These are phyloP conservation scores for Andrena marginata DNA, from an alignment of 2,888 invertebrate genomes.

Conservation along the genomic window DNA sequence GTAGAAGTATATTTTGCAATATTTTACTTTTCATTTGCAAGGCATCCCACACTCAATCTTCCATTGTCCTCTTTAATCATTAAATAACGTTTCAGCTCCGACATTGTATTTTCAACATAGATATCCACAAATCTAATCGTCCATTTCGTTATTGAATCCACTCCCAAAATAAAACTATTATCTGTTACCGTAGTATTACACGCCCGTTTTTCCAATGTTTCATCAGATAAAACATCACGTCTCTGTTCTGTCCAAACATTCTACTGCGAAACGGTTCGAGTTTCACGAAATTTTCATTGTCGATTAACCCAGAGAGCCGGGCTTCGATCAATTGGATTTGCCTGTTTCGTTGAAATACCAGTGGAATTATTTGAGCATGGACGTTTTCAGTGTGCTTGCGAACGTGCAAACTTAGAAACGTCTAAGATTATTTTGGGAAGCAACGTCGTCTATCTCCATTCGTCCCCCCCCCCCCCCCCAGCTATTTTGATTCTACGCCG, in stretches of 20 bases:
- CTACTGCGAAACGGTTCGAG: background rate
- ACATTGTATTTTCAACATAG: background rate
- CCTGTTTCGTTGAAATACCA: background rate
- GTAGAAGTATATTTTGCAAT: no score
- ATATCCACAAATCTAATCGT: background rate
- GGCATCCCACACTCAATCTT: background rate
- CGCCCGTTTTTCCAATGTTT: no score
- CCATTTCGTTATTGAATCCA: background rate
- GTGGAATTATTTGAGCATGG: background rate
- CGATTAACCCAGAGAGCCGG: background rate
- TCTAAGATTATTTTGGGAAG: conserved; percentile 17
- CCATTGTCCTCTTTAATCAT: background rate
- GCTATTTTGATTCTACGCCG: conserved; percentile 51
- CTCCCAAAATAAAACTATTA: background rate
- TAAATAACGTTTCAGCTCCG: background rate
- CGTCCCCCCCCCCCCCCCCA: conserved; percentile 12
- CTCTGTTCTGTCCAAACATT: background rate
- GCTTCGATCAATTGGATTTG: background rate
- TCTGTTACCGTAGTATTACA: background rate
- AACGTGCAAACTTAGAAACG: background rate
- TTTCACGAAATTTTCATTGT: background rate
- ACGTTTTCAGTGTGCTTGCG: background rate
- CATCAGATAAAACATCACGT: background rate
- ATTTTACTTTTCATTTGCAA: no score
- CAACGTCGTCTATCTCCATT: background rate